Base-by-base conservation (phyloP, 2,888 invertebrate species). In the Synanthedon myopaeformis region DNA sequence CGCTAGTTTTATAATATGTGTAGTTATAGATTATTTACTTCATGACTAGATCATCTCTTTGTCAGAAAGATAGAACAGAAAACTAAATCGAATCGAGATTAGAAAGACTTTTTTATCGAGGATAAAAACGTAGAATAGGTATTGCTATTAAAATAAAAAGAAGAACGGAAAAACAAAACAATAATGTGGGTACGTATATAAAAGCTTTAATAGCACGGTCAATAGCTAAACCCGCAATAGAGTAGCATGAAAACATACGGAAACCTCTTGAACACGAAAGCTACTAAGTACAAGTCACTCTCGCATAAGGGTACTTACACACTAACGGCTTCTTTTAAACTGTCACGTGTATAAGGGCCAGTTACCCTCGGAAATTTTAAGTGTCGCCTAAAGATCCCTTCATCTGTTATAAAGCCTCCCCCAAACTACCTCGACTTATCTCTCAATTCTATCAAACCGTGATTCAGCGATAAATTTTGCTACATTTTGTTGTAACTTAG, bases 221-320 rank as follows among this genome's bases (percentile, higher is more conserved):
- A 13, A 53, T 53, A 57, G 42, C 51, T 52, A 55, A 55, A 55
- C 53, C 53, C 54, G 53, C 45, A 55, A 57, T 52, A 56, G 56
- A 52, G 50, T 49, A 49, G 49, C 17, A 12, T 19, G 17, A 17
- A 23, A 49, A 49, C 17, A 19, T 49, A 49, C 52, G 53, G 55
- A 57, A 57, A 51, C 53, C 45, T 53, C 53, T 55, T 49, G 54
- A 58, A 57, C 55, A 58, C 58, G 55, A 58, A 55, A 56, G 57
- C 58, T 59, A 61, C 59, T 60, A 58, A 60, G 55, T 57, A 57
- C 63, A 55, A 63, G 59, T 58, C 58, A 61, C 56, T 56, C 19
- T 42, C 49, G 28, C 41, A 11, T 59, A 55, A 62, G 45, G 60
- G 53, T 49, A 49, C 49, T 10, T 60, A 41, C 50, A 57, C 56